Conservation (phyloP, 2,113 vertebrate species). For the Emydura subglobosa region DNA sequence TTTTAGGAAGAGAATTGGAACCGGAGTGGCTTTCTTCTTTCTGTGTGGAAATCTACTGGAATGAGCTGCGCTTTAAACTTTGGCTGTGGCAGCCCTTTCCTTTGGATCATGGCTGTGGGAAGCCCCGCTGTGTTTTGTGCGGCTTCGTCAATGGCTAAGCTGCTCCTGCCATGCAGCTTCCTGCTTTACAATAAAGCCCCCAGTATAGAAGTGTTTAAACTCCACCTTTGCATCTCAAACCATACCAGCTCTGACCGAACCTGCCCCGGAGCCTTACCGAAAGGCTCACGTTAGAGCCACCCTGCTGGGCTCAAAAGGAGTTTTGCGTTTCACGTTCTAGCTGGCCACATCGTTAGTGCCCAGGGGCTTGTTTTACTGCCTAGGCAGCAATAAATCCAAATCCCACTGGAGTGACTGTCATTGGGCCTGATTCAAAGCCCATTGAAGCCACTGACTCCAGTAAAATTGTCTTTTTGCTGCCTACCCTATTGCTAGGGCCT, state of each 20-base stretch:
- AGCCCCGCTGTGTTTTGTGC: background rate
- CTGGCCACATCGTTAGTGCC: background rate
- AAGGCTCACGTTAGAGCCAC: background rate
- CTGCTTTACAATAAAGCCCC: background rate
- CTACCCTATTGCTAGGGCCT: background rate
- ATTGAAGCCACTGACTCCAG: background rate
- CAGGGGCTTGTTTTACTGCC: background rate
- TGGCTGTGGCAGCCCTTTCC: background rate
- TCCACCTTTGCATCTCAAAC: rapidly evolving
- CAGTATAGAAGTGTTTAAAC: background rate
- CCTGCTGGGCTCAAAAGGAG: background rate
- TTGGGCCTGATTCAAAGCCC: rapidly evolving
- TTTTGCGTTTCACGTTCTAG: background rate
- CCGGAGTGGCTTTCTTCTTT: background rate
- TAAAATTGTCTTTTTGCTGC: background rate
- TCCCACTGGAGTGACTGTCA: background rate
- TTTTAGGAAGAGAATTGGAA: background rate
- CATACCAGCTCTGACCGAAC: rapidly evolving
- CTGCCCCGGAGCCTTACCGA: rapidly evolving
- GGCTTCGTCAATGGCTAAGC: background rate
- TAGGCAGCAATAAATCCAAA: background rate
- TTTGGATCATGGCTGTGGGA: background rate
- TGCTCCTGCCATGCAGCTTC: background rate
- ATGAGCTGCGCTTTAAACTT: background rate
- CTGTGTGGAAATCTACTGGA: background rate